phyloP scores from a whole-genome alignment of 2,888 invertebrate species.

The Leptopterna dolabrata region DNA sequence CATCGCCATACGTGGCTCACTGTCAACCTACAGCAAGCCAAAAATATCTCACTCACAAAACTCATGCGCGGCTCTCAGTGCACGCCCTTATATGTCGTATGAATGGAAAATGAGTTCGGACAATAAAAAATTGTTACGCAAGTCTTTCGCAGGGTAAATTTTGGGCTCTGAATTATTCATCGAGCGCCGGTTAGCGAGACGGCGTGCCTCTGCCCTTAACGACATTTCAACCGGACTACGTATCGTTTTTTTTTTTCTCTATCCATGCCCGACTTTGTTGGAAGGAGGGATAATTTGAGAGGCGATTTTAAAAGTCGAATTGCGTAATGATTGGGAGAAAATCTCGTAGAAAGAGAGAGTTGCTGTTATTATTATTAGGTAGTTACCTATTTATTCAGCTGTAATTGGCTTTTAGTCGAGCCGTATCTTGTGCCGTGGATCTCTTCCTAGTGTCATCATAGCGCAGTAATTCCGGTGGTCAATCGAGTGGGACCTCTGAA shows the following conservation, averaged over 20 bases:
- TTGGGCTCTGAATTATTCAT: constrained; percentile 17
- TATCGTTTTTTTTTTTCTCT: background rate
- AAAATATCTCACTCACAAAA: background rate
- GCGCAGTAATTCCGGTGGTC: too few species aligned
- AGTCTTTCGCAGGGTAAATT: constrained; percentile 24
- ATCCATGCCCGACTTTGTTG: background rate
- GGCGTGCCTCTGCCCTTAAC: constrained; percentile 11
- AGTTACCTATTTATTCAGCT: too few species aligned
- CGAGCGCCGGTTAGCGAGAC: background rate
- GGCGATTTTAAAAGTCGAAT: background rate
- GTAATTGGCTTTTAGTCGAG: too few species aligned
- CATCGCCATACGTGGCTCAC: too few species aligned
- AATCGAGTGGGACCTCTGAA: too few species aligned
- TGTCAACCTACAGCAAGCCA: too few species aligned
- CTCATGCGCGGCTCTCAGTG: background rate
- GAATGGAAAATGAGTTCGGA: constrained; percentile 30
- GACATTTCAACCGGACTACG: background rate
- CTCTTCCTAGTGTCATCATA: too few species aligned
- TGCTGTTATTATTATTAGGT: too few species aligned
- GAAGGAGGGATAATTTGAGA: background rate
- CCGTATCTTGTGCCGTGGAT: too few species aligned
- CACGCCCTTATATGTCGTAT: background rate
- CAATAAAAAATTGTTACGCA: constrained; percentile 27
- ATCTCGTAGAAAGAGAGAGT: too few species aligned
- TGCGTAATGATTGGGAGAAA: too few species aligned